Evolutionary conservation across 2,797 vertebrate genomes (phyloP).

Genomic region (Spheniscus humboldti): DNA sequence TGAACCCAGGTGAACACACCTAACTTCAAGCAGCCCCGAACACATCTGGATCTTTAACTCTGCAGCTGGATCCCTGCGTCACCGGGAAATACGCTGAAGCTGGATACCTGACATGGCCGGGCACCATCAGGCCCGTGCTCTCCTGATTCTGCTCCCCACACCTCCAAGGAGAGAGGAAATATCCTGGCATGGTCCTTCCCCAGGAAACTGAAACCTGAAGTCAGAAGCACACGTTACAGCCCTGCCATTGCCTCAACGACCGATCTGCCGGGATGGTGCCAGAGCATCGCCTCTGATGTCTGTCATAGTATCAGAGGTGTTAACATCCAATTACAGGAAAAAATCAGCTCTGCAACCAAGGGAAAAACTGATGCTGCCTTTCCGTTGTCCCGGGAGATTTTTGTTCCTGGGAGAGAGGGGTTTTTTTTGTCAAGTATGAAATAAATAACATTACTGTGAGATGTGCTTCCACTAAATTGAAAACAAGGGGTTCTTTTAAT

Average conservation of each 20-base stretch:
- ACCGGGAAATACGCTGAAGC: not conserved
- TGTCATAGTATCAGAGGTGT: not conserved
- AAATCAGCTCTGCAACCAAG: not conserved
- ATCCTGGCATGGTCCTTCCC: not conserved
- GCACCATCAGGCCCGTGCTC: not conserved
- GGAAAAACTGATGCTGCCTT: not conserved
- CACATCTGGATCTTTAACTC: not conserved
- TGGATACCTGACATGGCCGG: not conserved
- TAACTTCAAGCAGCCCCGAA: not conserved
- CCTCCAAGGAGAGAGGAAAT: slow-evolving; percentile 1
- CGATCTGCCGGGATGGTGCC: not conserved
- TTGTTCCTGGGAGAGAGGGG: not conserved
- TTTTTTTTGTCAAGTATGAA: not conserved
- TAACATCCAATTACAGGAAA: slow-evolving; percentile 16
- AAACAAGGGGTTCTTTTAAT: not conserved
- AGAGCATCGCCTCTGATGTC: not conserved
- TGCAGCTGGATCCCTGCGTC: not conserved
- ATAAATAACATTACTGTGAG: not conserved
- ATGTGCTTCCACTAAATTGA: not conserved
- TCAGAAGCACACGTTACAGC: not conserved
- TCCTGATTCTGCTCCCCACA: not conserved
- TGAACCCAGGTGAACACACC: not conserved
- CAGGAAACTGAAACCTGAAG: slow-evolving; percentile 42
- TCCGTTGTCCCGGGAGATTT: not conserved
- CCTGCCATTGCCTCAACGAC: not conserved